Evolutionary conservation across 2,797 vertebrate genomes (phyloP).

Genomic region (Urocyon cinereoargenteus): DNA sequence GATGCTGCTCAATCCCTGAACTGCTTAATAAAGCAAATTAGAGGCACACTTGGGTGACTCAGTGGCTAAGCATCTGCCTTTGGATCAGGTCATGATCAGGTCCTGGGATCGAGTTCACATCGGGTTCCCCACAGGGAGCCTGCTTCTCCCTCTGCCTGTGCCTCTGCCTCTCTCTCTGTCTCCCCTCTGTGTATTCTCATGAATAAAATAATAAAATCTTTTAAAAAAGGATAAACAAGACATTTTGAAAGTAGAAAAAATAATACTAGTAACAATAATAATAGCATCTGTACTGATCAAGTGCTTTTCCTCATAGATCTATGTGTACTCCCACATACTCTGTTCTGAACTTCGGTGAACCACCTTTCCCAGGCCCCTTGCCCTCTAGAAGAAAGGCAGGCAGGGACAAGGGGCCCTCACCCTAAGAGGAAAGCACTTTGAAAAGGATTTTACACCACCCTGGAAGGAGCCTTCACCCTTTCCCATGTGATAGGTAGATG

Average conservation of each 20-base stretch:
- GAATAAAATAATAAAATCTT: no score
- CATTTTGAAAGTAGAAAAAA: slow-evolving; percentile 11
- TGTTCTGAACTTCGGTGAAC: not conserved
- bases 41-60: no score
- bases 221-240: not conserved
- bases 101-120: no score
- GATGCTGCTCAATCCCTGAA: not conserved
- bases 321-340: not conserved
- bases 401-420: not conserved
- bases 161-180: no score
- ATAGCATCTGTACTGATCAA: not conserved
- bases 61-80: no score
- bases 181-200: no score
- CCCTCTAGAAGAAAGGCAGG: not conserved
- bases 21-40: not conserved
- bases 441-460: not conserved
- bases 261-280: not conserved
- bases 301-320: not conserved
- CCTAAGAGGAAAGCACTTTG: not conserved
- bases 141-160: no score
- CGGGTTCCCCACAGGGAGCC: no score
- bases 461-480: not conserved
- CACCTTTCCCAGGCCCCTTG: not conserved
- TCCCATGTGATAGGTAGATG: not conserved
- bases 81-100: no score